Base-by-base conservation (phyloP, 2,113 vertebrate genomes). In the Pelobates fuscus region DNA sequence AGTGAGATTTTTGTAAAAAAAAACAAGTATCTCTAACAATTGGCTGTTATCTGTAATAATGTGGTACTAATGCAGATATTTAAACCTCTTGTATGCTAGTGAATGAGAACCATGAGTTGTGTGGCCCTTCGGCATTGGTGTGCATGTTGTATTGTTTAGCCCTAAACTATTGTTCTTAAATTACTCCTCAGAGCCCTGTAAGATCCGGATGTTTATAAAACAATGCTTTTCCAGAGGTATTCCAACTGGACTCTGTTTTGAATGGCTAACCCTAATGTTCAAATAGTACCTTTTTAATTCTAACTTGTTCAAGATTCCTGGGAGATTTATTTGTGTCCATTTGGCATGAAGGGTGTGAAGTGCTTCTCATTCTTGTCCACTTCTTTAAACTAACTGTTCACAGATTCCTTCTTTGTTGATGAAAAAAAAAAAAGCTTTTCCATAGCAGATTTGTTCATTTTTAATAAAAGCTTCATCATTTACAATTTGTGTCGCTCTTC, bases 381-480 rank as follows among this genome's bases (percentile, higher is more conserved):
- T 26, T 62, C 29, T 61, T 27, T 27, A 29, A 52, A 15, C 25
- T 54, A 21, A 20, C 68, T 62, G 12, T 71, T 54, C 62, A 60
- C 70, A 59, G 3, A 54, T 57, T 64, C n/a, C n/a, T 65, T 27
- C 55, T 37, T 24, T 12, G 49, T 55, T 69, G 21, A 15, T 32
- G 18, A 18, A 70, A 57, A 58, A 29, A 21, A 49, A 30, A 63
- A 71, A 46, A 17, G 1, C 32, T 5, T 29, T 61, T 30, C 69
- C 58, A 23, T 43, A 30, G 59, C 21, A 43, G 43, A 73, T 21
- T 37, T 74, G 49, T 65, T 77, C 60, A 67, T 68, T 77, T 68
- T 60, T 77, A 77, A 77, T 77, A 77, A 77, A 43, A 70, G 37
- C 41, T 52, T 49, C 55, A 46, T 60, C 64, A 25, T 61, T 52